phyloP scores from a whole-genome alignment of 2,888 invertebrate genomes.

The Caenorhabditis sp. region DNA sequence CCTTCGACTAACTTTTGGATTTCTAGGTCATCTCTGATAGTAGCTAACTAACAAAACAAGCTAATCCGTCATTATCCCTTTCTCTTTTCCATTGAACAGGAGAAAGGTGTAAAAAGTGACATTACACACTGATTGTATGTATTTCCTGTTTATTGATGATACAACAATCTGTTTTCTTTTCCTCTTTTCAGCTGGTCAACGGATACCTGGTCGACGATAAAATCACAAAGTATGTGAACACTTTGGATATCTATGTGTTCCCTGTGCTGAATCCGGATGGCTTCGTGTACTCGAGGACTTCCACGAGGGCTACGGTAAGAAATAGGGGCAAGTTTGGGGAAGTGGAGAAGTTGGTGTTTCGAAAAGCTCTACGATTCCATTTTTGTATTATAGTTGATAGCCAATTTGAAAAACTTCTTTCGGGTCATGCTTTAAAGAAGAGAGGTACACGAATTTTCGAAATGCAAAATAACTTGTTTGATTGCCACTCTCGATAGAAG shows the following conservation, averaged over 20 bases:
- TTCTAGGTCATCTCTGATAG: neutral
- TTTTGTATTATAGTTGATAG: too few relatives aligned
- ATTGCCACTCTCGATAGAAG: too few relatives aligned
- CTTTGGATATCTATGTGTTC: conserved; percentile 80
- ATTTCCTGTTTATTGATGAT: conserved; percentile 3
- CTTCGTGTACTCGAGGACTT: conserved; percentile 78
- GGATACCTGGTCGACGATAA: conserved; percentile 73
- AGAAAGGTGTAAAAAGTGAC: conserved; percentile 18
- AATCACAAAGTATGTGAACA: conserved; percentile 78
- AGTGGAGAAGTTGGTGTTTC: neutral
- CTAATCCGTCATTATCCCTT: neutral
- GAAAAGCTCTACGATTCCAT: too few relatives aligned
- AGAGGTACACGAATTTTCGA: too few relatives aligned
- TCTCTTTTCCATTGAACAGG: neutral
- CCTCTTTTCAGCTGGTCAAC: conserved; percentile 71
- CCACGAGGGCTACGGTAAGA: conserved; percentile 66
- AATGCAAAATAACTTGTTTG: too few relatives aligned
- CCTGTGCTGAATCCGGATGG: conserved; percentile 83
- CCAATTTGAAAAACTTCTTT: too few relatives aligned
- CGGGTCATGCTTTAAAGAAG: too few relatives aligned
- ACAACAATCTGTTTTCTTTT: neutral
- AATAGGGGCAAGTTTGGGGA: too few relatives aligned
- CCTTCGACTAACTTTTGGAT: too few relatives aligned
- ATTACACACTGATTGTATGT: too few relatives aligned
- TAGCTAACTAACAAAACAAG: neutral